Conservation (phyloP, 2,113 vertebrate species). For the Microtus pennsylvanicus region DNA sequence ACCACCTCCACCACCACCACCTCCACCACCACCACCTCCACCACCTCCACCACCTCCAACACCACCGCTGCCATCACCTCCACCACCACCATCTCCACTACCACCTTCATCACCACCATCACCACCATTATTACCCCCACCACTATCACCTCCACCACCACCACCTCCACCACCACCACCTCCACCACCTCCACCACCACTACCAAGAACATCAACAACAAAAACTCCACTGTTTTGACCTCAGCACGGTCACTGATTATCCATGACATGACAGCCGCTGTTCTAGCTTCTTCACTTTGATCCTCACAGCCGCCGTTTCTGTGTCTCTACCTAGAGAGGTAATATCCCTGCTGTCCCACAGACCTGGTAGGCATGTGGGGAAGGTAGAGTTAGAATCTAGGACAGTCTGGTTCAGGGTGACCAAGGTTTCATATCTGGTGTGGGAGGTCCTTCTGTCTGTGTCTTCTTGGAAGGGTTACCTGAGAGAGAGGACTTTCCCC, state of each 20-base stretch:
- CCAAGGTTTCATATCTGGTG: background rate
- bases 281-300: background rate
- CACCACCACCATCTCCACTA: too few species aligned
- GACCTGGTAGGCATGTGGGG: background rate
- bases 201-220: background rate
- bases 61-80: too few species aligned
- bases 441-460: too few species aligned
- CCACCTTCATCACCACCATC: too few species aligned
- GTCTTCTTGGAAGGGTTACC: background rate
- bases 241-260: fast-evolving
- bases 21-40: too few species aligned
- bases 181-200: too few species aligned
- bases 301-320: background rate
- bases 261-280: background rate
- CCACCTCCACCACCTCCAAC: fast-evolving
- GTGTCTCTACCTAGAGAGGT: background rate
- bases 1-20: background rate
- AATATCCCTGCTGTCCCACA: background rate
- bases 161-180: too few species aligned
- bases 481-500: background rate
- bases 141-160: too few species aligned
- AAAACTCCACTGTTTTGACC: background rate
- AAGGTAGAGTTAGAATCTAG: background rate
- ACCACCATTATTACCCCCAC: fast-evolving
- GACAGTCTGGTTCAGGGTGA: background rate